Evolutionary conservation across 2,797 vertebrate species (phyloP).

Genomic region (Pseudotriccus pelzelni): DNA sequence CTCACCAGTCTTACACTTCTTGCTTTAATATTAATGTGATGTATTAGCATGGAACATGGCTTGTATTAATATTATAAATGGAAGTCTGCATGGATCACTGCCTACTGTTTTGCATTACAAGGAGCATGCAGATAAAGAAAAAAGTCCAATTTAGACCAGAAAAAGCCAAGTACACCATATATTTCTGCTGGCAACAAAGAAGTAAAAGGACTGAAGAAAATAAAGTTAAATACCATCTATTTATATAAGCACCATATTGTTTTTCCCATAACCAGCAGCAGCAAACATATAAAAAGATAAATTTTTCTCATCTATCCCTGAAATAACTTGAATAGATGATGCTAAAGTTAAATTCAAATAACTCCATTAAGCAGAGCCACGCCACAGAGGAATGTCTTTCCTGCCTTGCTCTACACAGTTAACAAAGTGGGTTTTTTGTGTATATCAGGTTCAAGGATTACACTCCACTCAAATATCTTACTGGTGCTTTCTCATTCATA

Average conservation of each 20-base stretch:
- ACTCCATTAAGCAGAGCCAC: slow-evolving; percentile 33
- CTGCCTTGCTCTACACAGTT: not conserved
- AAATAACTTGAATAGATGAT: slow-evolving; percentile 26
- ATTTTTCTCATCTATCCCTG: slow-evolving; percentile 41
- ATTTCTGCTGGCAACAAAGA: slow-evolving; percentile 52
- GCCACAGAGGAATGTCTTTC: not conserved
- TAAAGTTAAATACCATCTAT: slow-evolving; percentile 66
- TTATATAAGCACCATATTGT: slow-evolving; percentile 37
- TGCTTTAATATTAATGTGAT: slow-evolving; percentile 81
- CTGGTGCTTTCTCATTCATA: not conserved
- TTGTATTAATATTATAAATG: slow-evolving; percentile 82
- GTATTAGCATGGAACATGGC: slow-evolving; percentile 77
- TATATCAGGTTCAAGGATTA: not conserved
- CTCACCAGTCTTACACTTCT: slow-evolving; percentile 77
- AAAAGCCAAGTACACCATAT: slow-evolving; percentile 19
- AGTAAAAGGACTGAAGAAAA: slow-evolving; percentile 58
- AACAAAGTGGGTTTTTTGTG: not conserved
- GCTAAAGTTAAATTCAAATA: slow-evolving; percentile 39
- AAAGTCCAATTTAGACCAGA: slow-evolving; percentile 58
- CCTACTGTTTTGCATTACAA: slow-evolving; percentile 73
- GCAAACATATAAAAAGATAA: slow-evolving; percentile 42
- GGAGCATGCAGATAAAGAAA: slow-evolving; percentile 63
- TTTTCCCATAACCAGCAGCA: slow-evolving; percentile 38
- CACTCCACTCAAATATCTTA: not conserved
- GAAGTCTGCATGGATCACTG: slow-evolving; percentile 77